phyloP scores from a whole-genome alignment of 2,113 vertebrate species.

The Aythya baeri region DNA sequence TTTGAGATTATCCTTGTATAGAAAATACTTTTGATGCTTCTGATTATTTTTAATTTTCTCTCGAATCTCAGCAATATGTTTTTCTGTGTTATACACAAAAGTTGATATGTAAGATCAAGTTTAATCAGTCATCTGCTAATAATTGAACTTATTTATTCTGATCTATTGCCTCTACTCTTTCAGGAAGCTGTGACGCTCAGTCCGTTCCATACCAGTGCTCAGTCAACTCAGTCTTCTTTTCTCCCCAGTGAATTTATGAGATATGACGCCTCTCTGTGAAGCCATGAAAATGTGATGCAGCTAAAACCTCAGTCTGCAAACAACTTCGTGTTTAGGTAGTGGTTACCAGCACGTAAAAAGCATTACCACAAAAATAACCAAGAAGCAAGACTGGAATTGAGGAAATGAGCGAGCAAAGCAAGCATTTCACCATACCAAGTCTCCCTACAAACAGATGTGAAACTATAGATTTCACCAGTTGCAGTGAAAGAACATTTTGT shows the following conservation, averaged over 20 bases:
- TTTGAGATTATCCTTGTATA: background rate
- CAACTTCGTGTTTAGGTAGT: background rate
- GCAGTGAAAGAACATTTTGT: conserved; percentile 55
- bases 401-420: background rate
- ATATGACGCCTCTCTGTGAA: background rate
- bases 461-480: conserved; percentile 26
- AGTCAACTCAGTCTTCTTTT: background rate
- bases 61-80: background rate
- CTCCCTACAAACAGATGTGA: conserved; percentile 17
- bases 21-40: background rate
- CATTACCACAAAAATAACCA: background rate
- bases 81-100: background rate
- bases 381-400: conserved; percentile 11
- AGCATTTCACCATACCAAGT: background rate
- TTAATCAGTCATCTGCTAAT: fast-evolving
- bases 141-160: background rate
- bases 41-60: background rate
- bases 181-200: background rate
- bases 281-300: background rate
- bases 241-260: background rate
- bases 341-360: background rate
- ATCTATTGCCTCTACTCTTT: background rate
- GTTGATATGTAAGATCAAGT: background rate
- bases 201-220: background rate
- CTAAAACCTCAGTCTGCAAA: background rate